Percentiles rank a stretch among this genome's conserved stretches.
These are phyloP conservation scores for Drosophila robusta DNA, from an alignment of 2,888 invertebrate genomes.

Conservation along the genomic window DNA sequence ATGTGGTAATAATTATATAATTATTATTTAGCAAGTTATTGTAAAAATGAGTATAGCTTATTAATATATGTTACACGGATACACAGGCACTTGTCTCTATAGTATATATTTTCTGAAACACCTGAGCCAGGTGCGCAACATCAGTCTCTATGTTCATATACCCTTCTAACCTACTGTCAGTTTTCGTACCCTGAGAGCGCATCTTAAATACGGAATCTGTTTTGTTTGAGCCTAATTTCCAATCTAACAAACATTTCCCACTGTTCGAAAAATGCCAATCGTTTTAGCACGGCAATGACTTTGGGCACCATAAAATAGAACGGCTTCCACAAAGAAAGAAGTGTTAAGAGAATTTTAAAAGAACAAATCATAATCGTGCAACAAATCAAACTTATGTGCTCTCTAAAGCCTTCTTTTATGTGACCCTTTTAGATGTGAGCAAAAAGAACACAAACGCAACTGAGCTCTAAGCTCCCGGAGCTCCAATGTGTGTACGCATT, in stretches of 20 bases:
- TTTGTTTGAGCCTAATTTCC: neutral
- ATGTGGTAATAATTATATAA: too few species aligned
- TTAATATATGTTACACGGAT: too few species aligned
- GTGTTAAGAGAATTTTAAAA: slow-evolving; percentile 37
- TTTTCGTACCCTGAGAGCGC: too few species aligned
- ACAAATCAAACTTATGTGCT: slow-evolving; percentile 66
- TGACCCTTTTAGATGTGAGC: slow-evolving; percentile 37
- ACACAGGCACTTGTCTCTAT: too few species aligned
- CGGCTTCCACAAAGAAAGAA: slow-evolving; percentile 10
- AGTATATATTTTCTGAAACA: too few species aligned
- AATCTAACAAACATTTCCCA: slow-evolving; percentile 11
- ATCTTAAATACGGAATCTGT: too few species aligned
- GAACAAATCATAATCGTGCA: slow-evolving; percentile 70
- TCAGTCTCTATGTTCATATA: too few species aligned
- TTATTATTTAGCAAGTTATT: too few species aligned
- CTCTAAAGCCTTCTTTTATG: slow-evolving; percentile 57
- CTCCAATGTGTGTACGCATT: neutral
- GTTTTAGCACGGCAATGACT: slow-evolving; percentile 29
- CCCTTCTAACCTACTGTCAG: too few species aligned
- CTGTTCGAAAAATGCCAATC: slow-evolving; percentile 35
- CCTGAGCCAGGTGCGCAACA: too few species aligned
- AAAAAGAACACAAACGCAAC: slow-evolving; percentile 8
- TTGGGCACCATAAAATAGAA: slow-evolving; percentile 37
- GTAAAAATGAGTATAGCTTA: too few species aligned
- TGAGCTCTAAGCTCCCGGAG: slow-evolving; percentile 44